These are phyloP conservation scores for Girardinichthys multiradiatus DNA, from an alignment of 2,113 vertebrate species.

Conservation along the genomic window DNA sequence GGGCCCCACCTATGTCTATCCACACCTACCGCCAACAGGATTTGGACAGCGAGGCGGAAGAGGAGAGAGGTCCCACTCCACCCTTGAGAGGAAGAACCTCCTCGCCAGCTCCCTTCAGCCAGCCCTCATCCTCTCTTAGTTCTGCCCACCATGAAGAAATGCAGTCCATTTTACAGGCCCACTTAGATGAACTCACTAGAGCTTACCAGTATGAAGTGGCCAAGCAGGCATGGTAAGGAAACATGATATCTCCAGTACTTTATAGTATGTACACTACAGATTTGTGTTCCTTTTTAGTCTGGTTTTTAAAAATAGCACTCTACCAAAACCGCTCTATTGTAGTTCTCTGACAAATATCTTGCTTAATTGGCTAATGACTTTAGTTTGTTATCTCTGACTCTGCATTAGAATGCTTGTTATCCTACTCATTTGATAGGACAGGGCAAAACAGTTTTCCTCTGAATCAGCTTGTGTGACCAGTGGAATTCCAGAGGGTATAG, in stretches of 20 bases:
- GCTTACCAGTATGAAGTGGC: constrained; percentile 97
- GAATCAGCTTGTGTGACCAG: too few species aligned
- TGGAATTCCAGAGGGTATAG: too few species aligned
- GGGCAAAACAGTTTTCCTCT: too few species aligned
- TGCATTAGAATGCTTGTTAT: too few species aligned
- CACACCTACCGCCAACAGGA: constrained; percentile 94
- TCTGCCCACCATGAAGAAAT: constrained; percentile 94
- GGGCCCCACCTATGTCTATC: constrained; percentile 90
- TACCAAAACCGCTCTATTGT: too few species aligned
- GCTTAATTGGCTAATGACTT: too few species aligned
- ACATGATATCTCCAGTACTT: not conserved
- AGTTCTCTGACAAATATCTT: too few species aligned
- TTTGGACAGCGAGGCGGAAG: constrained; percentile 90
- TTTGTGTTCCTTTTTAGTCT: too few species aligned
- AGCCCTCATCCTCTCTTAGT: constrained; percentile 91
- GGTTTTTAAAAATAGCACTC: too few species aligned
- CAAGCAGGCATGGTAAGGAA: constrained; percentile 91
- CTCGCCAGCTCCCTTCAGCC: constrained; percentile 90
- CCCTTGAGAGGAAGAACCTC: constrained; percentile 93
- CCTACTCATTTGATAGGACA: too few species aligned
- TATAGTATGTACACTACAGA: too few species aligned
- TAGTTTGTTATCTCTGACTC: too few species aligned
- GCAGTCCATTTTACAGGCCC: constrained; percentile 95
- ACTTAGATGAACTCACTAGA: constrained; percentile 93
- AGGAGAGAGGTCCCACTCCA: constrained; percentile 92